Percentiles rank a stretch among this genome's conserved stretches.
Conservation (phyloP, 2,888 invertebrate genomes). For the Itoplectis maculator region DNA sequence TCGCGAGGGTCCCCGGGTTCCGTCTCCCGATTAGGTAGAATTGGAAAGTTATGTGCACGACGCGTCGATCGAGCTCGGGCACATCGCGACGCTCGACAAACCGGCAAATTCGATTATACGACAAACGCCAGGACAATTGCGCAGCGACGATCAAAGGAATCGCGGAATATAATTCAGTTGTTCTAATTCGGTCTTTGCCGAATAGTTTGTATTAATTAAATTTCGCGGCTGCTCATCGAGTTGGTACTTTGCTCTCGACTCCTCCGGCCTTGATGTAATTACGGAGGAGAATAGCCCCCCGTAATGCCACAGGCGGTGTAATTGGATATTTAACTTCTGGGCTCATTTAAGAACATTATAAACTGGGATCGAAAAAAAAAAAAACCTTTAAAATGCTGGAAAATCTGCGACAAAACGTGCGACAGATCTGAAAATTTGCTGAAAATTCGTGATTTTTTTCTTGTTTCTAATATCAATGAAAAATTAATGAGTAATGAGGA, state of each 20-base stretch:
- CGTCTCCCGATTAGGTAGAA: slow-evolving; percentile 54
- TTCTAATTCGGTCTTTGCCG: slow-evolving; percentile 7
- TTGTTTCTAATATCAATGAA: neutral
- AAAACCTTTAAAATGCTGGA: neutral
- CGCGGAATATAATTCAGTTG: slow-evolving; percentile 19
- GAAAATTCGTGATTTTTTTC: neutral
- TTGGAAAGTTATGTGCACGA: slow-evolving; percentile 53
- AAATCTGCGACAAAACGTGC: neutral
- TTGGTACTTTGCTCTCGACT: neutral
- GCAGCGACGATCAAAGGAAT: slow-evolving; percentile 11
- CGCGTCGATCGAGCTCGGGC: neutral
- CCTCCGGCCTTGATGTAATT: neutral
- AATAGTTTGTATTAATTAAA: slow-evolving; percentile 3
- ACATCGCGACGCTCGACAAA: slow-evolving; percentile 10
- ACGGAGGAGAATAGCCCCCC: neutral
- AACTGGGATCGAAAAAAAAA: neutral
- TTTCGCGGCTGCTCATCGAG: neutral
- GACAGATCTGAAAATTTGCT: neutral
- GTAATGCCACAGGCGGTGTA: neutral
- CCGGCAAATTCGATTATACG: slow-evolving; percentile 37
- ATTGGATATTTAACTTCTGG: neutral
- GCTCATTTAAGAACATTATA: neutral
- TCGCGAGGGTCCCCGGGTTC: slow-evolving; percentile 28
- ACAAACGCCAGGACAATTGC: slow-evolving; percentile 16
- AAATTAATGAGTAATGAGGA: neutral